Percentiles rank a stretch among this genome's conserved stretches.
phyloP scores from a whole-genome alignment of 2,797 vertebrate genomes.

The Coregonus ussuriensis region DNA sequence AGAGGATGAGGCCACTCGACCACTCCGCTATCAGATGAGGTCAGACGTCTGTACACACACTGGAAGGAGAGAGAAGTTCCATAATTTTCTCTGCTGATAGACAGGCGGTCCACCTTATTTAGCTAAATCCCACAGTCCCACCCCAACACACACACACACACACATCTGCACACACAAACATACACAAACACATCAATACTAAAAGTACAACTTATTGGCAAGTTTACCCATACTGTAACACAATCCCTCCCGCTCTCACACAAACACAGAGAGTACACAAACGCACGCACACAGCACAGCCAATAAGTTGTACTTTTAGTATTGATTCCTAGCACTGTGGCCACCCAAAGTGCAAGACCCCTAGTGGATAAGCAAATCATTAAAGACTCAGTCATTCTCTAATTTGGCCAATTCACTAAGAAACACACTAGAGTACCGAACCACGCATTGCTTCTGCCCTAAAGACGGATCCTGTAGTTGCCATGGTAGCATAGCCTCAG shows the following conservation, averaged over 20 bases:
- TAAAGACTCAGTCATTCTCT: slow-evolving; percentile 59
- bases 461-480: slow-evolving; percentile 73
- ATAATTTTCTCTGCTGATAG: slow-evolving; percentile 44
- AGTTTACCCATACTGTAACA: slow-evolving; percentile 16
- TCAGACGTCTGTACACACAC: slow-evolving; percentile 36
- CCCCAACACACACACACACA: not conserved
- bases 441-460: slow-evolving; percentile 72
- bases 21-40: slow-evolving; percentile 23
- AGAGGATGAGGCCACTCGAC: slow-evolving; percentile 5
- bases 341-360: slow-evolving; percentile 15
- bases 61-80: slow-evolving; percentile 34
- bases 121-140: slow-evolving; percentile 1
- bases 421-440: slow-evolving; percentile 58
- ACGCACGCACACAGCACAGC: not conserved
- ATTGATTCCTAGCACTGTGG: slow-evolving; percentile 38
- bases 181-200: slow-evolving; percentile 33
- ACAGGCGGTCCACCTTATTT: slow-evolving; percentile 42
- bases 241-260: not conserved
- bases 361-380: slow-evolving; percentile 19
- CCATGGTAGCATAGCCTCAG: slow-evolving; percentile 79
- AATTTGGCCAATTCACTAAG: slow-evolving; percentile 69
- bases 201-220: slow-evolving; percentile 20
- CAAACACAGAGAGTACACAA: not conserved
- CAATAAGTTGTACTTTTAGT: not conserved
- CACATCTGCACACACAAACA: slow-evolving; percentile 5